These are phyloP conservation scores for Callocephalon fimbriatum DNA, from an alignment of 2,113 vertebrate species.

Conservation along the genomic window DNA sequence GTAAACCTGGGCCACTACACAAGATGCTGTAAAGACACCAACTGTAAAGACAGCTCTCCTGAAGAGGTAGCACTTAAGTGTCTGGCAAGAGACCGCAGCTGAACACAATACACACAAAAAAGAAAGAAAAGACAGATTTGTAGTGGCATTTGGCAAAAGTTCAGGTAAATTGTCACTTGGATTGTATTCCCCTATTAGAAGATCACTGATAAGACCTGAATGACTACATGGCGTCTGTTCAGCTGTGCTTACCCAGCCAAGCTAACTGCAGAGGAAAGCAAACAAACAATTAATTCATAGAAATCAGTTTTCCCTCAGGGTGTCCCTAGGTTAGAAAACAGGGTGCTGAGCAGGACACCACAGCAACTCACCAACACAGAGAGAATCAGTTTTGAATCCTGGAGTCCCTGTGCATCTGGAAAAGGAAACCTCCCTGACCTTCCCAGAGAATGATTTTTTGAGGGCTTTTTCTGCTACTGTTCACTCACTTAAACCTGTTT, in stretches of 20 bases:
- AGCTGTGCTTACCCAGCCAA: not conserved
- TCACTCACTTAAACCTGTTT: not conserved
- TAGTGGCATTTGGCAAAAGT: not conserved
- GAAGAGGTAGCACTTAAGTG: not conserved
- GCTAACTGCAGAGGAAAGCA: not conserved
- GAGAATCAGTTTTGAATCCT: not conserved
- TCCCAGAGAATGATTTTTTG: not conserved
- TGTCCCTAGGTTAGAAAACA: not conserved
- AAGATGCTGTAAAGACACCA: not conserved
- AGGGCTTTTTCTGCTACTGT: not conserved
- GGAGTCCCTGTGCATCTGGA: not conserved
- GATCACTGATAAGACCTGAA: not conserved
- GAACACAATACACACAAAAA: not conserved
- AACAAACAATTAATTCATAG: not conserved
- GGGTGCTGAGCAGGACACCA: not conserved
- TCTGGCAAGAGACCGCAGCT: not conserved
- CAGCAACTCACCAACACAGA: not conserved
- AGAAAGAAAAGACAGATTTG: not conserved
- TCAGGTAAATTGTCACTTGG: not conserved
- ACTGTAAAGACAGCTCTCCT: not conserved
- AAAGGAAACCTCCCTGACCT: not conserved
- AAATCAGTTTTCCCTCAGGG: not conserved
- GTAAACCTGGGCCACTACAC: not conserved
- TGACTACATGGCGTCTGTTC: not conserved
- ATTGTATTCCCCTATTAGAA: not conserved